A percentile compares a stretch with the other conserved stretches of the same genome.
Evolutionary conservation across 2,888 invertebrate genomes (phyloP).

Genomic region (Pollenia amentaria): DNA sequence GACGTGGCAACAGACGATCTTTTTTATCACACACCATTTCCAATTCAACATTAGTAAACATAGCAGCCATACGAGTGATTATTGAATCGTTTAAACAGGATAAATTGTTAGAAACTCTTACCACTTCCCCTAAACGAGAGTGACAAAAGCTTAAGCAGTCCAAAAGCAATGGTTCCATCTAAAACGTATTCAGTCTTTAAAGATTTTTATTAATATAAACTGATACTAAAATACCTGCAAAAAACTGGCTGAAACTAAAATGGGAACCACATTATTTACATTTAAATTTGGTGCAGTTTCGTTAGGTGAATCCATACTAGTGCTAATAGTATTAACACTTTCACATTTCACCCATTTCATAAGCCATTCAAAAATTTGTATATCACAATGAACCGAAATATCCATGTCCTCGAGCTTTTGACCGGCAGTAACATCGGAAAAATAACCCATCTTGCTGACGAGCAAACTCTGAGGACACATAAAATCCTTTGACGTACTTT

Average conservation of each 20-base stretch:
- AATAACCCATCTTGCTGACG: constrained; percentile 97
- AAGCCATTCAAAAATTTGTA: constrained; percentile 97
- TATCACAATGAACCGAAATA: constrained; percentile 98
- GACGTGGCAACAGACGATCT: constrained; percentile 93
- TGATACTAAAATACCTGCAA: constrained; percentile 86
- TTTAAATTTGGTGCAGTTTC: constrained; percentile 87
- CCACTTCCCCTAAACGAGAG: constrained; percentile 93
- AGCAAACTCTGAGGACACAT: constrained; percentile 93
- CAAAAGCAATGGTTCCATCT: constrained; percentile 95
- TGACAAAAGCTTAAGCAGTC: constrained; percentile 95
- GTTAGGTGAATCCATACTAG: constrained; percentile 1
- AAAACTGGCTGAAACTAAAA: constrained; percentile 97
- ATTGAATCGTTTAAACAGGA: constrained; percentile 94
- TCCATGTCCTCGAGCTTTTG: constrained; percentile 95
- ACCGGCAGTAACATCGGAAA: constrained; percentile 94
- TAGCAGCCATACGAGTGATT: constrained; percentile 90
- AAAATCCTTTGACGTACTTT: constrained; percentile 95
- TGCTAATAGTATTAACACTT: background rate
- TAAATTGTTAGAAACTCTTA: constrained; percentile 93
- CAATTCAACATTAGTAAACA: constrained; percentile 94
- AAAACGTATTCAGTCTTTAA: constrained; percentile 73
- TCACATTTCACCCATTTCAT: constrained; percentile 96
- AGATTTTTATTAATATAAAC: background rate
- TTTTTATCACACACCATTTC: constrained; percentile 94
- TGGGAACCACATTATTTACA: constrained; percentile 94